These are phyloP conservation scores for Falco peregrinus DNA, from an alignment of 2,797 vertebrate genomes.

Conservation along the genomic window DNA sequence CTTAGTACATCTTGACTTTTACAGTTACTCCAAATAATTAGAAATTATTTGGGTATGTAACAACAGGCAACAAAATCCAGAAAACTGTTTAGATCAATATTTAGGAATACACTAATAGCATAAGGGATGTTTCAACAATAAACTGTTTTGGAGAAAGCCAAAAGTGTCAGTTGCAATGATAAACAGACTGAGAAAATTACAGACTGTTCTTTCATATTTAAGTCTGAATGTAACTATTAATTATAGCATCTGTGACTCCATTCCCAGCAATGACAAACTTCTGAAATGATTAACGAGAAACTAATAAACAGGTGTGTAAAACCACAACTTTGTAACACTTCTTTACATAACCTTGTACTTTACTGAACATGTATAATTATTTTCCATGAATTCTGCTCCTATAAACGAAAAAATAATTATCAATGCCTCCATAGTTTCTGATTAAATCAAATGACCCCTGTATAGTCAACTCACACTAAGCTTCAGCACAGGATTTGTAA, in stretches of 20 bases:
- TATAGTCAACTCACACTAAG: rapidly evolving
- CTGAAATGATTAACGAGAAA: not conserved
- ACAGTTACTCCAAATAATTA: not conserved
- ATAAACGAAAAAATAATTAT: not conserved
- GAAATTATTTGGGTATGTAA: not conserved
- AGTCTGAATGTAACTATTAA: conserved; percentile 5
- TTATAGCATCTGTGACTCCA: not conserved
- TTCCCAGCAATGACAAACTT: not conserved
- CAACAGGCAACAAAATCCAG: not conserved
- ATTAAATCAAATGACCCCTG: not conserved
- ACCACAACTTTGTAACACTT: not conserved
- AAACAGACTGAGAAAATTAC: not conserved
- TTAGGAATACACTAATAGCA: not conserved
- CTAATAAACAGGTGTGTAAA: not conserved
- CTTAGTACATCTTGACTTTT: not conserved
- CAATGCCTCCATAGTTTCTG: not conserved
- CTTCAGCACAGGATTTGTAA: not conserved
- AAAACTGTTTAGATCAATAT: not conserved
- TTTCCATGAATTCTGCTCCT: not conserved
- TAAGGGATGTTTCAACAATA: conserved; percentile 18
- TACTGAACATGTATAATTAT: not conserved
- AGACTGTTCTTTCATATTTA: not conserved
- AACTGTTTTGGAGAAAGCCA: not conserved
- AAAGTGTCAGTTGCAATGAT: not conserved
- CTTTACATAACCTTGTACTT: not conserved